A percentile compares a stretch with the other conserved stretches of the same genome.
These are phyloP conservation scores for Enteromius unitaeniatus DNA, from an alignment of 2,797 vertebrate species.

Conservation along the genomic window DNA sequence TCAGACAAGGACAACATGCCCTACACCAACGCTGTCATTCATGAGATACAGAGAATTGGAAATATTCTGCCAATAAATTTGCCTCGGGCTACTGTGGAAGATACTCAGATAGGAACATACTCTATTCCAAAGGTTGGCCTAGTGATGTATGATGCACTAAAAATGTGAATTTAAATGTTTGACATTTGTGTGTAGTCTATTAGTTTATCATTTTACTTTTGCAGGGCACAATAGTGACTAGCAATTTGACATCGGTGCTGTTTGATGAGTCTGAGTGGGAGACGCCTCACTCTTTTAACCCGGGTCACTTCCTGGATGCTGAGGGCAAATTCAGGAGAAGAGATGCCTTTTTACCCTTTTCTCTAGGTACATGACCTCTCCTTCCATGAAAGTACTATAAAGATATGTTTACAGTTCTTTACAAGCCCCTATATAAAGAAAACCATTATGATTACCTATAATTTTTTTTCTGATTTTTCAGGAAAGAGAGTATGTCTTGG, in stretches of 20 bases:
- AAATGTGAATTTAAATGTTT: neutral
- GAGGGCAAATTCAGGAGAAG: constrained; percentile 79
- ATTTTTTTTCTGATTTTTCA: constrained; percentile 10
- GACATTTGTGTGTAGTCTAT: neutral
- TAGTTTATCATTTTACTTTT: neutral
- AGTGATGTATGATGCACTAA: neutral
- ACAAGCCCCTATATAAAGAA: neutral
- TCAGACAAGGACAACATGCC: constrained; percentile 70
- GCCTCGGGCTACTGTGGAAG: constrained; percentile 58
- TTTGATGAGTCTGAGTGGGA: constrained; percentile 82
- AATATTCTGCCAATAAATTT: constrained; percentile 74
- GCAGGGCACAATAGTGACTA: constrained; percentile 72
- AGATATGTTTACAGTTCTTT: neutral
- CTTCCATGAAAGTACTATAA: neutral
- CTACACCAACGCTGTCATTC: constrained; percentile 73
- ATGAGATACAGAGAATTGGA: constrained; percentile 78
- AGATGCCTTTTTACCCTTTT: constrained; percentile 84
- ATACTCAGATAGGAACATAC: constrained; percentile 72
- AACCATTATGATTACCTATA: neutral
- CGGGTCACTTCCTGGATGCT: constrained; percentile 83
- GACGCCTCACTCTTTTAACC: constrained; percentile 82
- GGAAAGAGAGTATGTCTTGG: constrained; percentile 64
- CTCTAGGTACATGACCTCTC: constrained; percentile 71
- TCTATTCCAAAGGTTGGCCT: constrained; percentile 80
- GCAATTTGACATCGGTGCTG: constrained; percentile 77